Base-by-base conservation (phyloP, 2,797 vertebrate genomes). In the Enteromius anoplus region DNA sequence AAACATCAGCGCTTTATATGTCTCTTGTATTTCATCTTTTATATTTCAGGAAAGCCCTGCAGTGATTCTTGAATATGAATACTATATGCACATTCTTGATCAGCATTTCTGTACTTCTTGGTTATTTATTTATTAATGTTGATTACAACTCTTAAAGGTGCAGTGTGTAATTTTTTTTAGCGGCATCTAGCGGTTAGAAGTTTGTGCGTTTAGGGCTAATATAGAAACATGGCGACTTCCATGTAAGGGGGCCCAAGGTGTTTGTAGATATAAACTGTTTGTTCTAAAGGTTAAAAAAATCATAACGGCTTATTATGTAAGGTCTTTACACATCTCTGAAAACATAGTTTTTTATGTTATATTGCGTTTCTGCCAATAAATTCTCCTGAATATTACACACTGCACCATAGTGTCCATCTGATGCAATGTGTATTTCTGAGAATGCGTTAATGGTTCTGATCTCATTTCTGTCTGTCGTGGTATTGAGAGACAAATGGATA, bases 21-120 rank as follows among this genome's bases (percentile, higher is more conserved):
- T 58, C 64, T 42, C 19, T 80, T 26, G 12, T 80, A 79, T 72
- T 85, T 82, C 40, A 51, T 68, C 73, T 71, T 70, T 42, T 55
- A 29, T 80, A 45, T 80, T 85, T 81, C 72, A 73, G 83, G 80
- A 86, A 78, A 69, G 53, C 75, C 72, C 53, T 29, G 77, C 7
- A 76, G 77, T 75, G 37, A 26, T 83, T 83, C 71, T 71, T 83
- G 64, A 60, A 76, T 55, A 58, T 83, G 73, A 60, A 76, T 29
- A 55, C 60, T 21, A 32, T 37, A 15, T 60, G 64, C 45, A 64
- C 55, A 21, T 64, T 53, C 49, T 40, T 62, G 42, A 76, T 86
- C 81, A 84, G 78, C 55, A 73, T 45, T 78, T 81, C 79, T 53
- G 2, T 34, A 58, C 80, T 40, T 66, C 49, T 66, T 71, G 32